These are phyloP conservation scores for Ephestia elutella DNA, from an alignment of 1,140 invertebrate species.

Conservation along the genomic window DNA sequence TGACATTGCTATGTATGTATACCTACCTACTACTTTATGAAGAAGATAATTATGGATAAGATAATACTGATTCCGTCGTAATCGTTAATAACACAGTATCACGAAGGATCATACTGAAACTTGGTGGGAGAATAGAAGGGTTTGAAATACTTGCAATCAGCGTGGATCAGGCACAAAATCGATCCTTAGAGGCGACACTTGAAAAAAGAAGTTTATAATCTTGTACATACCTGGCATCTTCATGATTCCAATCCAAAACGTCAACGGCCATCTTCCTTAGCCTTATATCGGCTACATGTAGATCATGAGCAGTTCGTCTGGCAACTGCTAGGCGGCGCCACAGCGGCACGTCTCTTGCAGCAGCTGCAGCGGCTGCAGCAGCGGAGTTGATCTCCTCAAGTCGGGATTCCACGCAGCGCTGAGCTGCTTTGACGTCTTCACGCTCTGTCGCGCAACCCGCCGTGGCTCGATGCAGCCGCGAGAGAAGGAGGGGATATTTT, in stretches of 20 bases:
- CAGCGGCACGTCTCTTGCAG: constrained; percentile 86
- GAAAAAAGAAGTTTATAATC: no score
- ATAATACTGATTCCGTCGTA: no score
- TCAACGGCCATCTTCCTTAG: constrained; percentile 94
- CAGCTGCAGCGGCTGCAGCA: constrained; percentile 89
- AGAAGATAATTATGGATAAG: no score
- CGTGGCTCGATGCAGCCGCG: constrained; percentile 93
- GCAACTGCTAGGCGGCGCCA: constrained; percentile 91
- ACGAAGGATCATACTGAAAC: no score
- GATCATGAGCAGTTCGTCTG: constrained; percentile 82
- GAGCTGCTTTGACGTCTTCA: constrained; percentile 86
- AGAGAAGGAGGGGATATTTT: constrained; percentile 94
- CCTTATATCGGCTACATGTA: constrained; percentile 91
- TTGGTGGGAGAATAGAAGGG: no score
- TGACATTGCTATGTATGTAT: no score
- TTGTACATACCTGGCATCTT: constrained; percentile 80
- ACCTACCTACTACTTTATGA: no score
- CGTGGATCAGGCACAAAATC: no score
- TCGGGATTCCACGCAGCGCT: constrained; percentile 93
- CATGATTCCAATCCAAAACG: constrained; percentile 93
- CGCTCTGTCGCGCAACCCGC: constrained; percentile 85
- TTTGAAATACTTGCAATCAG: no score
- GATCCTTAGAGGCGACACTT: no score
- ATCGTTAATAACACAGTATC: no score
- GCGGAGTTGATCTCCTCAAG: constrained; percentile 96